These are phyloP conservation scores for Leptinotarsa undecemlineata DNA, from an alignment of 1,140 invertebrate genomes.

Conservation along the genomic window DNA sequence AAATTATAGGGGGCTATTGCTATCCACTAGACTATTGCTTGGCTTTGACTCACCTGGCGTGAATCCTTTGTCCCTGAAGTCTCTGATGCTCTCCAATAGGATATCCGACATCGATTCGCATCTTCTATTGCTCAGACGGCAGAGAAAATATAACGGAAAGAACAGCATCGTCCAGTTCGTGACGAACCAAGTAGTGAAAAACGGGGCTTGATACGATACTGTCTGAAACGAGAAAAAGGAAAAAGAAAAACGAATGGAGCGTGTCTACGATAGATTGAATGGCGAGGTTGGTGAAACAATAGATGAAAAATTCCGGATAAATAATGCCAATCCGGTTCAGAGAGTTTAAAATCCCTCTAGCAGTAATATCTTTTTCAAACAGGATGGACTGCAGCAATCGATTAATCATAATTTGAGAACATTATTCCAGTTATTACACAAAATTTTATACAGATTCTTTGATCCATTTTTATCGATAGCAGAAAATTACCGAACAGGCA, in stretches of 20 bases:
- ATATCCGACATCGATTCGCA: slow-evolving; percentile 76
- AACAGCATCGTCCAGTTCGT: slow-evolving; percentile 91
- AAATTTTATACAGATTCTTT: too few species aligned
- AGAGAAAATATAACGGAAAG: slow-evolving; percentile 85
- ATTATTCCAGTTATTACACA: too few species aligned
- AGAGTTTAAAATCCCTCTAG: too few species aligned
- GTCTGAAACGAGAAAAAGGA: slow-evolving; percentile 59
- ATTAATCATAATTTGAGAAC: too few species aligned
- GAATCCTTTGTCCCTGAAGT: slow-evolving; percentile 85
- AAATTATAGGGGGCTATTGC: too few species aligned
- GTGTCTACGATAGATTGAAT: background rate
- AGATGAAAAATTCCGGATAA: too few species aligned
- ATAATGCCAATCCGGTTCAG: too few species aligned
- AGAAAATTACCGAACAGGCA: too few species aligned
- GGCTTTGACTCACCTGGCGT: slow-evolving; percentile 66
- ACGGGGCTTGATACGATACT: slow-evolving; percentile 80
- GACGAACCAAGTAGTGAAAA: slow-evolving; percentile 93
- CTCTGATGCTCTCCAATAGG: slow-evolving; percentile 75
- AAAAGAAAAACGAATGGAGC: background rate
- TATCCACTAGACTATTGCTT: too few species aligned
- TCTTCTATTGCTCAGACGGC: slow-evolving; percentile 69
- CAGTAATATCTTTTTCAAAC: too few species aligned
- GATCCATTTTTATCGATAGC: too few species aligned
- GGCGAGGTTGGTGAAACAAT: background rate
- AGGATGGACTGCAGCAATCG: too few species aligned